Base-by-base conservation (phyloP, 2,113 vertebrate species). In the Tricholaema leucomelas region DNA sequence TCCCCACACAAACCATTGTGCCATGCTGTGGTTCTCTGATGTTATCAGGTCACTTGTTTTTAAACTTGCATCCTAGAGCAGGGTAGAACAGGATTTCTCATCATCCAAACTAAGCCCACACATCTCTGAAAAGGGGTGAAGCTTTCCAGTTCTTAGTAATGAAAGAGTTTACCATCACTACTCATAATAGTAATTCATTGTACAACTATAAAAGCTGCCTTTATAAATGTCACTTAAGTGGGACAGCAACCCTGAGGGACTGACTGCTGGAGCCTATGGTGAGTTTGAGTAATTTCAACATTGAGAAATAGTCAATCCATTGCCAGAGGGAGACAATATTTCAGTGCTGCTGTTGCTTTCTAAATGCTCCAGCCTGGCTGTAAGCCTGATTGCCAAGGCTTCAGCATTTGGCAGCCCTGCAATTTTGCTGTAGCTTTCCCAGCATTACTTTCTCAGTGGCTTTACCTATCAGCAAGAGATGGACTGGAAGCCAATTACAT, bases 141-240 rank as follows among this genome's bases (percentile, higher is more conserved):
- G 33, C 54, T 81, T 14, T 78, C 23, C n/a, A 64, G 24, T 36
- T n/a, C 50, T 84, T 33, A 48, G 33, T 0, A 79, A 19, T 81
- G 44, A 81, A 81, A 56, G 12, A 92, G 56, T 23, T 87, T 77
- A 38, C n/a, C 44, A 36, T 76, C 56, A 27, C 27, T 75, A 31
- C 8, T 59, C 63, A 17, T 40, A 69, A 76, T 9, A 72, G 17
- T 70, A 76, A 87, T 63, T 85, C 27, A 65, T 75, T 54, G 21
- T 54, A 28, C 20, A 64, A 35, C 30, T 72, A 31, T 40, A 82
- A 55, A 85, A 61, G 3, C 11, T 72, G 16, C 54, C 46, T 75
- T 87, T 48, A 66, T 79, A 70, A 77, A 82, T 82, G 58, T 73
- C 78, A 38, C 19, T 92, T 79, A 89, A 92, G 72, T 87, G 36